Base-by-base conservation (phyloP, 2,888 invertebrate genomes). In the Mimachlamys varia region DNA sequence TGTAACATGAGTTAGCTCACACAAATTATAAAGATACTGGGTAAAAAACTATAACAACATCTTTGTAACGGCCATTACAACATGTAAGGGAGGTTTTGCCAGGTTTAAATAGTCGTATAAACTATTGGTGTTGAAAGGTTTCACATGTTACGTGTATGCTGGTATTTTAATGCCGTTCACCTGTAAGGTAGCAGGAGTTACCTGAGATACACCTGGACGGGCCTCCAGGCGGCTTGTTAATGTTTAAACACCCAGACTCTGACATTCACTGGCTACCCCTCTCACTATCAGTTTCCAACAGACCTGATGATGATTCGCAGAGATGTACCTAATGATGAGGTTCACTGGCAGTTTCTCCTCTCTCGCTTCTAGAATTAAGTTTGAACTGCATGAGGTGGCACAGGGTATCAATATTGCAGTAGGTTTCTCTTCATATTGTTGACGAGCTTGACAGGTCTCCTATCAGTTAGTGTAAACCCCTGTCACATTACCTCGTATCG, bases 111-210 rank as follows among this genome's bases (percentile, higher is more conserved):
- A 76, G 76, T 76, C 33, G 33, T 76, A 76, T 76, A 76, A 58
- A 76, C 33, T 76, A 27, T 27, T 33, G 7, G 33, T 76, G 76
- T 76, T 76, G 76, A 76, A 76, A 76, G 76, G 76, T 76, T 76
- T 76, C 76, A 76, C 76, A 76, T 76, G 76, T 76, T 76, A 76
- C 33, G 76, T 76, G 76, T 76, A 13, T 76, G 33, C 76, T 76
- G 76, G 76, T 76, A 76, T 76, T 76, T 76, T 76, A 76, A 76
- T 76, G 76, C 33, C 33, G 76, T 76, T 76, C 76, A 76, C 76
- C 76, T 76, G 76, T 76, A 76, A 76, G 62, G 76, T 76, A 76
- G 76, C 76, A 76, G 76, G 33, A 76, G 76, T 76, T 76, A 76
- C 76, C 76, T 76, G 76, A 76, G 76, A 76, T 4, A 33, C 76